These are phyloP conservation scores for Agrochola litura DNA, from an alignment of 2,888 invertebrate genomes.

Conservation along the genomic window DNA sequence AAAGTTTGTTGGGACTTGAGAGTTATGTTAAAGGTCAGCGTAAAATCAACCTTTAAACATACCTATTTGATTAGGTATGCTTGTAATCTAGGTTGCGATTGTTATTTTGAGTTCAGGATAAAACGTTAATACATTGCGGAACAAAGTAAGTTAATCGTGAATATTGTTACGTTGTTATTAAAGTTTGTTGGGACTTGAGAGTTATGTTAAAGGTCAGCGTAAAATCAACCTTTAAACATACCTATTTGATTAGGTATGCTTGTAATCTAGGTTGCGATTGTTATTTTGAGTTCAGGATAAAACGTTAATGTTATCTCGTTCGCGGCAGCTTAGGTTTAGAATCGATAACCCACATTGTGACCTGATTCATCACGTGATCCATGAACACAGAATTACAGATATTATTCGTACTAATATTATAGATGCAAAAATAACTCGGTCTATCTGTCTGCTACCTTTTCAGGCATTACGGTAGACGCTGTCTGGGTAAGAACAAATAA, in stretches of 20 bases:
- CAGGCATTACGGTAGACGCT: not conserved
- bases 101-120: constrained; percentile 14
- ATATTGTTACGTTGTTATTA: not conserved
- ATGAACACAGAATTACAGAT: not conserved
- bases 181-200: constrained; percentile 2
- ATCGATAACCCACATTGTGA: constrained; percentile 22
- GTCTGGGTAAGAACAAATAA: not conserved
- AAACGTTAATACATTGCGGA: too few species aligned
- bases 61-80: not conserved
- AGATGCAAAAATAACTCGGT: not conserved
- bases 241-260: not conserved
- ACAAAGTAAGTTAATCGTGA: not conserved
- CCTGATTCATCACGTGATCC: constrained; percentile 7
- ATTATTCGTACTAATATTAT: not conserved
- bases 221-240: not conserved
- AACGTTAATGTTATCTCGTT: constrained; percentile 18
- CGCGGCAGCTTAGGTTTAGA: constrained; percentile 5
- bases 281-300: constrained; percentile 20
- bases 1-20: constrained; percentile 1
- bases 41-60: not conserved
- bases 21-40: not conserved
- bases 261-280: constrained; percentile 15
- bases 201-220: not conserved
- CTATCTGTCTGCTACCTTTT: not conserved
- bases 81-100: constrained; percentile 16